phyloP scores from a whole-genome alignment of 2,888 invertebrate species.

The Acleris holmiana region DNA sequence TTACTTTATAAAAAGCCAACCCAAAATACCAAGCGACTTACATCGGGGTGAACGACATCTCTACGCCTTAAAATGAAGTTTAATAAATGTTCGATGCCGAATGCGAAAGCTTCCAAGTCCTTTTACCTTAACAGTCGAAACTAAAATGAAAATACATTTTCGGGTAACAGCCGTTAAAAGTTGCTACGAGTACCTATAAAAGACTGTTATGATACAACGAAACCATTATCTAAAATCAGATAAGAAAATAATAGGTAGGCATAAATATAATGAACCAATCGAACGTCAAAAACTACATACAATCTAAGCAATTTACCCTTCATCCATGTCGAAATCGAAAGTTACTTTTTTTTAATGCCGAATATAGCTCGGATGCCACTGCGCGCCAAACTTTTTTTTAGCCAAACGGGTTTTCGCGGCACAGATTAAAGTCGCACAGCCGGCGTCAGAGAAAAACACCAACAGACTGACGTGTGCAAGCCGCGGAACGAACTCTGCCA shows the following conservation, averaged over 20 bases:
- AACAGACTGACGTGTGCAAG: slow-evolving; percentile 58
- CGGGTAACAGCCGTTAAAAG: slow-evolving; percentile 40
- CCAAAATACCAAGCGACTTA: slow-evolving; percentile 64
- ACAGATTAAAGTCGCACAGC: slow-evolving; percentile 58
- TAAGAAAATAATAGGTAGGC: slow-evolving; percentile 27
- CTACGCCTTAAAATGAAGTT: slow-evolving; percentile 50
- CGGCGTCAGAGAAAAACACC: slow-evolving; percentile 63
- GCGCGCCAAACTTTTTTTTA: slow-evolving; percentile 10
- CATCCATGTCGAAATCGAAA: slow-evolving; percentile 61
- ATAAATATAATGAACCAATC: slow-evolving; percentile 12
- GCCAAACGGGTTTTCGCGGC: slow-evolving; percentile 57
- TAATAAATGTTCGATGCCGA: slow-evolving; percentile 50
- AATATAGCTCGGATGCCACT: slow-evolving; percentile 9
- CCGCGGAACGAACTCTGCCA: slow-evolving; percentile 45
- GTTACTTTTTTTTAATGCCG: slow-evolving; percentile 47
- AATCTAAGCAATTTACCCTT: slow-evolving; percentile 50
- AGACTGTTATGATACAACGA: slow-evolving; percentile 40
- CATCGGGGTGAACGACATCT: slow-evolving; percentile 79
- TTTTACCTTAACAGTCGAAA: slow-evolving; percentile 57
- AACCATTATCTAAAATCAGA: slow-evolving; percentile 39
- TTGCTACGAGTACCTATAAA: slow-evolving; percentile 18
- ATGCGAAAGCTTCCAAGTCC: slow-evolving; percentile 59
- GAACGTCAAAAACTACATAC: slow-evolving; percentile 8
- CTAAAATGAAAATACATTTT: slow-evolving; percentile 65
- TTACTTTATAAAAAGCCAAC: slow-evolving; percentile 19